Evolutionary conservation across 1,140 invertebrate species (phyloP), one percentile per base, ranked within the genome.

Genomic region (Drosophila ananassae): DNA sequence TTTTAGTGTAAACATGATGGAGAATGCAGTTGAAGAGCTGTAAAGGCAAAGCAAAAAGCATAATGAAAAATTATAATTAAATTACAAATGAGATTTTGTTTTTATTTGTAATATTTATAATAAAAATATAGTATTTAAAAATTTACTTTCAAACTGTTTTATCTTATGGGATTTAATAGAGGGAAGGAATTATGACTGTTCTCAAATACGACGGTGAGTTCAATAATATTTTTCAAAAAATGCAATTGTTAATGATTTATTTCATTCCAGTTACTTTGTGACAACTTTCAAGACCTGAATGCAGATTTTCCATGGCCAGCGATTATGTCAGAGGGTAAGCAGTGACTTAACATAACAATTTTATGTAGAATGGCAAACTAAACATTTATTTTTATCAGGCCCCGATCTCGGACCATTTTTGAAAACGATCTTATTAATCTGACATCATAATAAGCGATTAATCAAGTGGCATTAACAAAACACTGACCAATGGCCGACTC

Each of bases 51-150:
- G 73, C 73, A 51, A 48, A 64, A 77, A 77, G 69, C 79, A 89
- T 79, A 83, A 69, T 55, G 66, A 69, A 85, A 85, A 81, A 85
- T 69, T 87, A 87, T 79, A 77, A 82, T 80, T 76, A 84, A 90
- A 90, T 83, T 90, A 90, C 89, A 90, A 90, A 83, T 83, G 87
- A 90, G 82, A 90, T 90, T 90, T 90, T 90, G 89, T 90, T 90
- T 90, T 84, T 90, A 89, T 90, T 90, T 90, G 83, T 90, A 90
- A 90, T 89, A 89, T 90, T 90, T 90, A 90, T 90, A 90, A 90
- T 90, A 90, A 90, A 80, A 85, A 81, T 89, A 90, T 90, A 90
- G 85, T 90, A 90, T 90, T 90, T 90, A 90, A 90, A 90, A 90
- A 90, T 75, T 90, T 73, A 90, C 9, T n/a, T 5, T 2, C 37